Evolutionary conservation across 1,140 invertebrate species (phyloP), one percentile per base, ranked within the genome.

Genomic region (Drosophila lowei): DNA sequence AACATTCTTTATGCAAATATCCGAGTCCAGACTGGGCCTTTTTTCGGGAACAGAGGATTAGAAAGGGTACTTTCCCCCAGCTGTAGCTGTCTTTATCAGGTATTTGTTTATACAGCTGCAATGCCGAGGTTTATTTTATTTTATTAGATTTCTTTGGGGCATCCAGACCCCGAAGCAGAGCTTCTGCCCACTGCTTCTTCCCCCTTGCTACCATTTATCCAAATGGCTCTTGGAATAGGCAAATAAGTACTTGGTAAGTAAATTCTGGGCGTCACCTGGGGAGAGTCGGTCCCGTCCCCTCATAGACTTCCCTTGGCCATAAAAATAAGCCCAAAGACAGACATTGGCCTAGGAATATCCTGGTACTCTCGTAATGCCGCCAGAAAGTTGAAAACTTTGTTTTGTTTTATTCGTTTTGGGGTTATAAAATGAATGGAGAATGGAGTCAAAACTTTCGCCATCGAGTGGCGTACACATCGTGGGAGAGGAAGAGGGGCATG

Each of bases 191-290:
- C 2, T 3, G 30, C 30, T 30, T 11, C 34, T 13, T 48, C 34
- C 28, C 34, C 30, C 25, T 48, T 66, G 53, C 46, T 80, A 61
- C 30, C 62, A 63, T 85, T 85, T 74, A 73, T 73, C 65, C 73
- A 64, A 86, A 86, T 85, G 73, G 61, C 67, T 86, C 86, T 81
- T 60, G 60, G 59, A 85, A 85, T 86, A 71, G 80, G 80, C 80
- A 77, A 86, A 86, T 85, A 85, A 85, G 81, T 86, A 86, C 80
- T 85, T 85, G 79, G 81, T 85, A 85, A 85, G 80, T 86, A 85
- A 86, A 75, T 75, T 86, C 77, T 54, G 71, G 68, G 41, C 62
- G 59, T 56, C 79, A 79, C 64, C 61, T 83, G 65, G 52, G 43
- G 28, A 30, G 18, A 6, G 50, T 9, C 43, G 21, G 4, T 23